Evolutionary conservation across 64 coral and sea anemone species (phyloP).

Genomic region (Porites lutea): DNA sequence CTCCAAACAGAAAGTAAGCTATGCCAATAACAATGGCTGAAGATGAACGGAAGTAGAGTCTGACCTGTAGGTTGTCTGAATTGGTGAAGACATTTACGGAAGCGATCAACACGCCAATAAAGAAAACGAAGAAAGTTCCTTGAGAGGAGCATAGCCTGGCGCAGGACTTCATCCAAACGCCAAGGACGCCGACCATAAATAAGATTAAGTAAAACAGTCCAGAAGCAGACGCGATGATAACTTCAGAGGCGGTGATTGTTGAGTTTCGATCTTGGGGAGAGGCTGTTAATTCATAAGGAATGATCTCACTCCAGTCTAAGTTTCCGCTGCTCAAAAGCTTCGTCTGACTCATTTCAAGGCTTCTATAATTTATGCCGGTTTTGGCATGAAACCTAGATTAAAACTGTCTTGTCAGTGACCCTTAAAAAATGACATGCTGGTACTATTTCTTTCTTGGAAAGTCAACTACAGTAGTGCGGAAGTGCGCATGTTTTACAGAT

Average conservation of each 20-base stretch:
- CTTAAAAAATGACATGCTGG: too few species aligned
- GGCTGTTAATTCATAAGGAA: too few species aligned
- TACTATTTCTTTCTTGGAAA: too few species aligned
- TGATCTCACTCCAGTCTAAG: too few species aligned
- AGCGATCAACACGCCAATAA: conserved; percentile 59
- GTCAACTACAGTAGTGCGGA: too few species aligned
- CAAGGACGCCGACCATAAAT: conserved; percentile 10
- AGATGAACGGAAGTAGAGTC: conserved; percentile 39
- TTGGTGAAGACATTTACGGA: conserved; percentile 45
- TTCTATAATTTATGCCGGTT: too few species aligned
- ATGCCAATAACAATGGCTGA: conserved; percentile 26
- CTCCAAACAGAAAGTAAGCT: conserved; percentile 17
- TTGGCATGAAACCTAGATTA: too few species aligned
- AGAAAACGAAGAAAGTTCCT: conserved; percentile 60
- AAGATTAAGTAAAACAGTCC: conserved; percentile 59
- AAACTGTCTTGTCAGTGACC: too few species aligned
- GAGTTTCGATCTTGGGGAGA: background rate
- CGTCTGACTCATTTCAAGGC: too few species aligned
- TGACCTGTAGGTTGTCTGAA: conserved; percentile 1
- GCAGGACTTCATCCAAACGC: background rate
- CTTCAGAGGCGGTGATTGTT: background rate
- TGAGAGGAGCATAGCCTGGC: conserved; percentile 28
- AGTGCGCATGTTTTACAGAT: too few species aligned
- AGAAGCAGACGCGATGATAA: conserved; percentile 28
- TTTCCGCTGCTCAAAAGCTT: too few species aligned